phyloP scores from a whole-genome alignment of 2,113 vertebrate species.

The Catharus bicknelli region DNA sequence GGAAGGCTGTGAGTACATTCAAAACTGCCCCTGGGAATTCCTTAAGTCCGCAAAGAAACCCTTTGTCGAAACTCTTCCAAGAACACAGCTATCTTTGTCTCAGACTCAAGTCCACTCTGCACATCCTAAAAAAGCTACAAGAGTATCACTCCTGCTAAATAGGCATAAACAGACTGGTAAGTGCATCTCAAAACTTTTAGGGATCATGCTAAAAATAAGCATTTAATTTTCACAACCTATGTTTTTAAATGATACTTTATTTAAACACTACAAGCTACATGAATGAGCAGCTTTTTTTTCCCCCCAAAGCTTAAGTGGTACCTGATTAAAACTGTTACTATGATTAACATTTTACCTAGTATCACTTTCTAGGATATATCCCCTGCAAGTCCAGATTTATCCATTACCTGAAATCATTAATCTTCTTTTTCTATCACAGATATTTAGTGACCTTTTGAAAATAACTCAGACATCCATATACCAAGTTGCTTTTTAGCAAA shows the following conservation, averaged over 20 bases:
- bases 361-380: not conserved
- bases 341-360: not conserved
- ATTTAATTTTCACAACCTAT: not conserved
- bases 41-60: not conserved
- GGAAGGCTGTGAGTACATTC: not conserved
- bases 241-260: not conserved
- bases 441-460: not conserved
- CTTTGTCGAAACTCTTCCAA: not conserved
- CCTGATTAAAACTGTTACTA: not conserved
- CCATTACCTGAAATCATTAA: not conserved
- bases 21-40: not conserved
- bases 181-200: not conserved
- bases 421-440: not conserved
- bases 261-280: not conserved
- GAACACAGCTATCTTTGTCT: not conserved
- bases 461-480: not conserved
- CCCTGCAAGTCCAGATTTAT: not conserved
- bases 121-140: not conserved
- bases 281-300: not conserved
- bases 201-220: not conserved
- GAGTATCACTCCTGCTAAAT: not conserved
- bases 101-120: not conserved
- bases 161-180: not conserved
- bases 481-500: not conserved
- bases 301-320: not conserved